phyloP scores from a whole-genome alignment of 2,113 vertebrate species.

The Chlorodrepanis virens region DNA sequence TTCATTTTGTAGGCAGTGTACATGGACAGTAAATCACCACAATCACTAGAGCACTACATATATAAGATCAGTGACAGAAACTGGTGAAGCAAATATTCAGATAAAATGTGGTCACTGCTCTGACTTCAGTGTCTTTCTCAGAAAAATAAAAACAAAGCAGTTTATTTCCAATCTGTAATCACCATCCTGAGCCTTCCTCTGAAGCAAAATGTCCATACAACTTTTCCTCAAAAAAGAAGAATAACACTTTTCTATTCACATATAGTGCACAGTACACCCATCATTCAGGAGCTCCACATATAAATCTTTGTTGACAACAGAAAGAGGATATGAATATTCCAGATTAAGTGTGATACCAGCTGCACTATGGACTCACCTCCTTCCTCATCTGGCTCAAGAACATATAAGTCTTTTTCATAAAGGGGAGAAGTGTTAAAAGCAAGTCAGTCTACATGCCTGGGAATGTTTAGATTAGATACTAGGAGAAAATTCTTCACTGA shows the following conservation, averaged over 20 bases:
- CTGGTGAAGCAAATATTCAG: not conserved
- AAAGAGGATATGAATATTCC: not conserved
- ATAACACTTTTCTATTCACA: not conserved
- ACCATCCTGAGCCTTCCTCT: not conserved
- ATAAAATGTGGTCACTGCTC: not conserved
- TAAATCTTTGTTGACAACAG: not conserved
- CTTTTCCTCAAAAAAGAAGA: not conserved
- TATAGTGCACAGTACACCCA: not conserved
- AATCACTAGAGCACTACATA: not conserved
- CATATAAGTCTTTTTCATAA: not conserved
- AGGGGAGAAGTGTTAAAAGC: not conserved
- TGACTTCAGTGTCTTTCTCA: not conserved
- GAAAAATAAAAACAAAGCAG: not conserved
- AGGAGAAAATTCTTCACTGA: not conserved
- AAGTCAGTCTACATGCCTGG: not conserved
- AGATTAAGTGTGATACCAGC: not conserved
- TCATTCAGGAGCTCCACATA: not conserved
- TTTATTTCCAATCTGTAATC: not conserved
- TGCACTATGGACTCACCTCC: not conserved
- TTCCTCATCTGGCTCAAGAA: not conserved
- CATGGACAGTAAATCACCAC: not conserved
- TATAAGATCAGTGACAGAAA: not conserved
- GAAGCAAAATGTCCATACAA: not conserved
- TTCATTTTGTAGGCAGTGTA: not conserved
- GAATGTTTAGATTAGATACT: not conserved